Percentiles rank a stretch among this genome's conserved stretches.
These are phyloP conservation scores for Euschistus heros DNA, from an alignment of 1,140 invertebrate genomes.

Conservation along the genomic window DNA sequence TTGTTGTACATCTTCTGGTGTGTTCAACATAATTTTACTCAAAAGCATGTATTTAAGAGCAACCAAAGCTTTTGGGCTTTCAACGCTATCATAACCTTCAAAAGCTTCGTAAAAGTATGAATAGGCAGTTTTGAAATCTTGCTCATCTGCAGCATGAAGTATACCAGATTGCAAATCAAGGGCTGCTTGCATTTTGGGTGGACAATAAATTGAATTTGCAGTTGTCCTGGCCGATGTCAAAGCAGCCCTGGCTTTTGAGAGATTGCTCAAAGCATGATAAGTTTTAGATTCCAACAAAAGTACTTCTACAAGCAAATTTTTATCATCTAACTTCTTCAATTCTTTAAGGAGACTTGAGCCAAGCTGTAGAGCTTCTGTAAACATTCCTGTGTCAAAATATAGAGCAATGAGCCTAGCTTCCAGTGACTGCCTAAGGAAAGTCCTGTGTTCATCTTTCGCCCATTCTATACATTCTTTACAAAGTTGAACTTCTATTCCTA, in stretches of 20 bases:
- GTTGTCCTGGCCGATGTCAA: conserved; percentile 96
- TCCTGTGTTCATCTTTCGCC: conserved; percentile 95
- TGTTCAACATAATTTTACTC: conserved; percentile 95
- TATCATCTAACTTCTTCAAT: conserved; percentile 98
- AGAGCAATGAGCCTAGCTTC: conserved; percentile 87
- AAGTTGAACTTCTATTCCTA: conserved; percentile 78
- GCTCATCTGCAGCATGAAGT: conserved; percentile 96
- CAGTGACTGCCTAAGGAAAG: conserved; percentile 90
- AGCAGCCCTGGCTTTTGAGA: conserved; percentile 93
- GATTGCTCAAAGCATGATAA: conserved; percentile 92
- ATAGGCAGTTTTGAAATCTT: conserved; percentile 99
- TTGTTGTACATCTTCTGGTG: conserved; percentile 89
- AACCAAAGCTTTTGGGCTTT: conserved; percentile 79
- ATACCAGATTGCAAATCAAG: conserved; percentile 97
- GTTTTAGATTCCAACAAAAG: conserved; percentile 97
- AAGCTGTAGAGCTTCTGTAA: conserved; percentile 70
- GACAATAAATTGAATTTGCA: conserved; percentile 98
- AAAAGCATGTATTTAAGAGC: conserved; percentile 98
- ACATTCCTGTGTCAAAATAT: conserved; percentile 89
- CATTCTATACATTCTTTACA: conserved; percentile 98
- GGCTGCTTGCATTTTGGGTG: conserved; percentile 93
- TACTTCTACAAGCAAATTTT: conserved; percentile 93
- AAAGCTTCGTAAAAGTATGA: conserved; percentile 99
- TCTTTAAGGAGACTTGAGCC: conserved; percentile 82
- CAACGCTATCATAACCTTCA: conserved; percentile 96